Percentiles rank a stretch among this genome's conserved stretches.
phyloP scores from a whole-genome alignment of 1,140 invertebrate genomes.

The Vollenhovia emeryi region DNA sequence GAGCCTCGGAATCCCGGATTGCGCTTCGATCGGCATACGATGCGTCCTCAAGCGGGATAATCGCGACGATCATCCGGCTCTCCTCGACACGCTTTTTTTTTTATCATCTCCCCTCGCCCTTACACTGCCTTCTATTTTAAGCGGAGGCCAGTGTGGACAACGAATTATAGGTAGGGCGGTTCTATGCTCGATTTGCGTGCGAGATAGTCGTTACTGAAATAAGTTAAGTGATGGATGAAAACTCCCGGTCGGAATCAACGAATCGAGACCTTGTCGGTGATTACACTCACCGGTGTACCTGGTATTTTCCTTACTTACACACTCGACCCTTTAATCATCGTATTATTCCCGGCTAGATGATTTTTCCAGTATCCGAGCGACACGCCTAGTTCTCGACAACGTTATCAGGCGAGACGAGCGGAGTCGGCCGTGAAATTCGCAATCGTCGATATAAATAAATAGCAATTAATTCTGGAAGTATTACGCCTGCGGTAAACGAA shows the following conservation, averaged over 20 bases:
- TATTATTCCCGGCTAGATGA: background rate
- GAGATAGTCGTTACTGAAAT: conserved; percentile 63
- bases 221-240: conserved; percentile 62
- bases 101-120: conserved; percentile 6
- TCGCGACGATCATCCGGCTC: background rate
- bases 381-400: too few relatives aligned
- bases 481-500: conserved; percentile 7
- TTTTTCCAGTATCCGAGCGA: background rate
- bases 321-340: background rate
- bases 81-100: conserved; percentile 16
- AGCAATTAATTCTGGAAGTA: conserved; percentile 5
- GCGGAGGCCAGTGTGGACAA: conserved; percentile 12
- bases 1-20: background rate
- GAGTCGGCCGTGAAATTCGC: background rate
- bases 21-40: background rate
- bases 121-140: conserved; percentile 56
- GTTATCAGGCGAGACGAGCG: background rate
- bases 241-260: conserved; percentile 54
- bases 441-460: background rate
- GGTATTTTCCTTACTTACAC: background rate
- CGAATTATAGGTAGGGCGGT: conserved; percentile 61
- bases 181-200: conserved; percentile 71
- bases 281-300: background rate
- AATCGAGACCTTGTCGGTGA: conserved; percentile 35
- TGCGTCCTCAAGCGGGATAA: background rate